Conservation (phyloP, 2,113 vertebrate genomes). For the Narcine bancroftii region DNA sequence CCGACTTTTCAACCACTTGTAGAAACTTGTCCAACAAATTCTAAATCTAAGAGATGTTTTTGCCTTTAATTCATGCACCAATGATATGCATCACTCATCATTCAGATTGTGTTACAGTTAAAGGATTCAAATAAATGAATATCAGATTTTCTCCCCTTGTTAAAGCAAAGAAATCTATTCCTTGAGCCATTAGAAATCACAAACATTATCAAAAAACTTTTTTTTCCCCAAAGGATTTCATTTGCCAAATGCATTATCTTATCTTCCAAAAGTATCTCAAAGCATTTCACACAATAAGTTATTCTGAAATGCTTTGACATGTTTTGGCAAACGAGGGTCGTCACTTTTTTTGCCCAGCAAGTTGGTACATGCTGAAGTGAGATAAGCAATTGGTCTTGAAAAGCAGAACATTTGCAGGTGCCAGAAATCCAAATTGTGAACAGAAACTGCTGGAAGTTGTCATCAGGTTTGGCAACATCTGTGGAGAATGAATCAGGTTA, state of each 20-base stretch:
- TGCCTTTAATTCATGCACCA: background rate
- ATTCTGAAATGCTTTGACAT: background rate
- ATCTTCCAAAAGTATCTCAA: background rate
- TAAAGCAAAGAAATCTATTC: background rate
- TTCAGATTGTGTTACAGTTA: background rate
- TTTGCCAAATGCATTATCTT: background rate
- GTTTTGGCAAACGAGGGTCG: background rate
- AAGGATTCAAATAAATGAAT: constrained; percentile 1
- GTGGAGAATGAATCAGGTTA: too few species aligned
- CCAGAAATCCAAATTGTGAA: too few species aligned
- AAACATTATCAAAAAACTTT: background rate
- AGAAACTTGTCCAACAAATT: background rate
- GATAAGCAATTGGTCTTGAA: background rate
- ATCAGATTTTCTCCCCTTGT: background rate
- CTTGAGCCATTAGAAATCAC: background rate
- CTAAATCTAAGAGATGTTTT: background rate
- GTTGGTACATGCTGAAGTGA: background rate
- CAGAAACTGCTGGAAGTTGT: too few species aligned
- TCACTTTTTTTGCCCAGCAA: background rate
- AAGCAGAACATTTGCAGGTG: too few species aligned
- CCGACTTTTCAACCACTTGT: background rate
- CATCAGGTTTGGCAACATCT: too few species aligned
- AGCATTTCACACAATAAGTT: background rate
- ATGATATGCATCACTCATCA: background rate
- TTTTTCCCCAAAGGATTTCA: background rate